Conservation (phyloP, 1,140 invertebrate genomes). For the Lucilia cuprina region DNA sequence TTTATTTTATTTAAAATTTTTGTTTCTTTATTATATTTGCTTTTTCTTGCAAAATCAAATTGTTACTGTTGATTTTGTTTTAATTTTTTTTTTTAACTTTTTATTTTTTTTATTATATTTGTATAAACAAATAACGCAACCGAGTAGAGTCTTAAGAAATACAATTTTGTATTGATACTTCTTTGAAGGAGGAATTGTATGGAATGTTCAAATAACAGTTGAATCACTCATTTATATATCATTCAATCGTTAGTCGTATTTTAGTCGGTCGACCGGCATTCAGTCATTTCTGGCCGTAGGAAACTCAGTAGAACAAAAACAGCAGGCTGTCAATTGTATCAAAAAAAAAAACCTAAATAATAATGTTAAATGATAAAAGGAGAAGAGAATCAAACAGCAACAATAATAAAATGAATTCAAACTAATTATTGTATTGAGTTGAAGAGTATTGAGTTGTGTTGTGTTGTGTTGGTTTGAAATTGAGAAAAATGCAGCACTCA, state of each 20-base stretch:
- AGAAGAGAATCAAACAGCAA: not conserved
- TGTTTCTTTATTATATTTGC: not conserved
- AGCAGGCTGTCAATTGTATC: conserved; percentile 30
- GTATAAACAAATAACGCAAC: too few species aligned
- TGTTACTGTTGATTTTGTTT: not conserved
- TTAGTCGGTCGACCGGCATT: too few species aligned
- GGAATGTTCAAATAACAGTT: not conserved
- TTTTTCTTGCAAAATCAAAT: not conserved
- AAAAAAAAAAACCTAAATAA: conserved; percentile 18
- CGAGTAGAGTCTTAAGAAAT: too few species aligned
- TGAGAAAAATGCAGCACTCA: not conserved
- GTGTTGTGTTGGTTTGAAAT: not conserved
- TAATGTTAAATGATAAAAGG: conserved; percentile 2
- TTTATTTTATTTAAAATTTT: not conserved
- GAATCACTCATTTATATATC: conserved; percentile 35
- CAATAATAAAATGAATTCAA: not conserved
- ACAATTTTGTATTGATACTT: conserved; percentile 3
- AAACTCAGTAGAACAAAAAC: too few species aligned
- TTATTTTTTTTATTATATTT: not conserved
- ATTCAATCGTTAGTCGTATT: not conserved
- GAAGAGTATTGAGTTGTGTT: not conserved
- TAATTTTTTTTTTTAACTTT: not conserved
- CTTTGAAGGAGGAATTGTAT: conserved; percentile 8
- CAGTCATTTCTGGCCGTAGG: too few species aligned
- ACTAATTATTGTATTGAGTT: not conserved